Base-by-base conservation (phyloP, 2,888 invertebrate species). In the Megaustenia siamemsis region DNA sequence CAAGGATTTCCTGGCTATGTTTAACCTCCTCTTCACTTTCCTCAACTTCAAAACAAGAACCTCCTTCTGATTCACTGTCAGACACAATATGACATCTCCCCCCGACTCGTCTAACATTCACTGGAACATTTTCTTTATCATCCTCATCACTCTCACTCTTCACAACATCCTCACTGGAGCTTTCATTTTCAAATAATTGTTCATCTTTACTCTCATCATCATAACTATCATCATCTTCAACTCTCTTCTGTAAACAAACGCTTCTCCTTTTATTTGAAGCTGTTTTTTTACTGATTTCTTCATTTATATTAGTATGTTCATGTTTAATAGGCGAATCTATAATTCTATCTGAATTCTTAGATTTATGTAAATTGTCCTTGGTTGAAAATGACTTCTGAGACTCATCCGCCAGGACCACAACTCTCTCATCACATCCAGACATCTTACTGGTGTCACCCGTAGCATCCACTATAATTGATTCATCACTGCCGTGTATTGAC, bases 121-220 rank as follows among this genome's bases (percentile, higher is more conserved):
- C 40, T 5, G 66, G 60, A 12, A 63, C 75, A 53, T 82, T 83
- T 24, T 80, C 80, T 56, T 86, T 80, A 40, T 86, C 86, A 24
- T 88, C 87, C n/a, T 83, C 84, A n/a, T 83, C 83, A 63, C 68
- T 79, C 15, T 84, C 87, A 63, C 38, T 69, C 15, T 60, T 73
- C 43, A 53, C 71, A 18, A 71, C 78, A 71, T 15, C 35, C 1
- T 75, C 60, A 0, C 77, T 78, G 45, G 43, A 60, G 28, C 43
- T 40, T 10, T 45, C 28, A 8, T 24, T 76, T 1, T 78, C 71
- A 24, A 71, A 53, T 32, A 32, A 49, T 15, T 63, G 12, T 10
- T 76, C 53, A 2, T 63, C 66, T 32, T 45, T 28, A 73, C 21
- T 28, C 24, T n/a, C 35, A 18, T 77, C 83, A 68, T 83, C 77